phyloP scores from a whole-genome alignment of 2,797 vertebrate genomes.

The Botia almorhae region DNA sequence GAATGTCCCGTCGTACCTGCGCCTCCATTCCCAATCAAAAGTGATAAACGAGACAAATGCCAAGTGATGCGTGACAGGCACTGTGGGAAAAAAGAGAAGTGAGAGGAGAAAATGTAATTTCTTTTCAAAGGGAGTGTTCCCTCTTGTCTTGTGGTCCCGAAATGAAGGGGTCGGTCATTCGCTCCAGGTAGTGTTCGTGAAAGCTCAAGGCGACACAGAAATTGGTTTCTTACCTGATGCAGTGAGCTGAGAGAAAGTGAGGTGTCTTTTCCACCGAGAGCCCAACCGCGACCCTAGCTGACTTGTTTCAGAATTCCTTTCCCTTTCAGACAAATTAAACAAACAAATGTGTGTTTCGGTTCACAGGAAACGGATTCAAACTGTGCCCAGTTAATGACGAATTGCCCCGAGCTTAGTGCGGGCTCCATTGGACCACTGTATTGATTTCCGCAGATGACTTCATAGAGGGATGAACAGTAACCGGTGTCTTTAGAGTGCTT shows the following conservation, averaged over 20 bases:
- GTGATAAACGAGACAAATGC: conserved; percentile 62
- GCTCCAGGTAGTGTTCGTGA: conserved; percentile 58
- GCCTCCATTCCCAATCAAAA: conserved; percentile 62
- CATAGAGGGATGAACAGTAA: conserved; percentile 47
- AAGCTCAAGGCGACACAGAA: conserved; percentile 55
- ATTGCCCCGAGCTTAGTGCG: conserved; percentile 33
- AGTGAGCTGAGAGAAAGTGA: conserved; percentile 51
- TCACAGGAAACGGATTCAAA: conserved; percentile 15
- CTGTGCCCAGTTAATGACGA: conserved; percentile 22
- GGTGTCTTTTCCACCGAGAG: conserved; percentile 38
- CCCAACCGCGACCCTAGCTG: conserved; percentile 40
- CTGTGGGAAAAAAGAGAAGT: background rate
- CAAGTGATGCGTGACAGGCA: conserved; percentile 55
- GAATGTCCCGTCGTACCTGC: conserved; percentile 61
- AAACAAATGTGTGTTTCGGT: conserved; percentile 47
- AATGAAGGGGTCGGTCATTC: conserved; percentile 58
- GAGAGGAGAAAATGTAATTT: conserved; percentile 47
- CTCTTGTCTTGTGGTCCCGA: conserved; percentile 51
- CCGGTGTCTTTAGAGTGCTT: conserved; percentile 38
- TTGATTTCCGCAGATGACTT: conserved; percentile 54
- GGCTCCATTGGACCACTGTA: conserved; percentile 39
- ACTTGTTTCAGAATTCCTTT: conserved; percentile 39
- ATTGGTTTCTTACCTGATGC: conserved; percentile 58
- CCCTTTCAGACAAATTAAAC: conserved; percentile 29
- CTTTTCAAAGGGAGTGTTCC: conserved; percentile 39